Evolutionary conservation across 2,888 invertebrate genomes (phyloP).

Genomic region (Anoplius nigerrimus): DNA sequence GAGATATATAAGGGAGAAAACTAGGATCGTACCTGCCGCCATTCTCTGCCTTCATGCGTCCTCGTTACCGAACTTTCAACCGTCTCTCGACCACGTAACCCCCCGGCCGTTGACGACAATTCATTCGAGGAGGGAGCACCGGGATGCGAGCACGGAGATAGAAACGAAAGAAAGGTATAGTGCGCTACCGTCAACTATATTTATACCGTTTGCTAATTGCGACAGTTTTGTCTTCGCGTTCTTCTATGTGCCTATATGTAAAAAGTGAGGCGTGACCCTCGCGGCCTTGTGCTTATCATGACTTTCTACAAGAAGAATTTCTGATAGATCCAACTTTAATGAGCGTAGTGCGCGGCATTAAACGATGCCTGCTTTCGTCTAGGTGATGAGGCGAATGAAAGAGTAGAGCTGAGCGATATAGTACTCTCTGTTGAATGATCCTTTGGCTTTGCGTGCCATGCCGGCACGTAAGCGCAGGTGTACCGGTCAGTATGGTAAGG

Average conservation of each 20-base stretch:
- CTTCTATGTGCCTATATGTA: no score
- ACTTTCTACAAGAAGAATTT: no score
- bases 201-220: no score
- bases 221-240: no score
- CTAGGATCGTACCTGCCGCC: background rate
- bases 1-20: background rate
- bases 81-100: slow-evolving; percentile 28
- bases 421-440: slow-evolving; percentile 33
- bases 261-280: no score
- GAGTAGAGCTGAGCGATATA: no score
- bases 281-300: no score
- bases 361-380: background rate
- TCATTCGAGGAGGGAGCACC: slow-evolving; percentile 20
- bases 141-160: background rate
- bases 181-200: no score
- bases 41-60: slow-evolving; percentile 16
- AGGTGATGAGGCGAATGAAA: no score
- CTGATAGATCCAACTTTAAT: no score
- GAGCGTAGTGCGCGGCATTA: no score
- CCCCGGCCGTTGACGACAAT: slow-evolving; percentile 6
- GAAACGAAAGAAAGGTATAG: background rate
- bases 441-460: slow-evolving; percentile 24
- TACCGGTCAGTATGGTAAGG: slow-evolving; percentile 24
- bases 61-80: slow-evolving; percentile 48
- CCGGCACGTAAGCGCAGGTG: slow-evolving; percentile 10